Conservation (phyloP, 2,797 vertebrate genomes). For the Poeciliopsis gracilis region DNA sequence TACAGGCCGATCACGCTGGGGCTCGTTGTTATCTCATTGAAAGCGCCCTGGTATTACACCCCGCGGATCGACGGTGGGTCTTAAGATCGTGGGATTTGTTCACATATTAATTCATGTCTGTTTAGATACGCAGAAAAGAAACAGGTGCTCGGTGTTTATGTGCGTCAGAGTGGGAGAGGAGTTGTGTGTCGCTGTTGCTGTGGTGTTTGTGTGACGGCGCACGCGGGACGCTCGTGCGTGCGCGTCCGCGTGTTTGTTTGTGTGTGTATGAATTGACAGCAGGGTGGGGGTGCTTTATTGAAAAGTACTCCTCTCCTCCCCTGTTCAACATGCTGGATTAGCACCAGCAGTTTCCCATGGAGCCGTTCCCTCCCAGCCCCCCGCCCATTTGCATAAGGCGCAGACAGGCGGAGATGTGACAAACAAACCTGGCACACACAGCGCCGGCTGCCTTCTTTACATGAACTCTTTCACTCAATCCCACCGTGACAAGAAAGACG, state of each 20-base stretch:
- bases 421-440: constrained; percentile 85
- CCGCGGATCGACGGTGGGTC: constrained; percentile 65
- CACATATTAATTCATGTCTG: constrained; percentile 79
- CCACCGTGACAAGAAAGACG: constrained; percentile 43
- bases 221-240: constrained; percentile 45
- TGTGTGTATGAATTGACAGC: constrained; percentile 70
- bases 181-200: constrained; percentile 61
- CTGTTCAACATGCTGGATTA: constrained; percentile 86
- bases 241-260: constrained; percentile 26
- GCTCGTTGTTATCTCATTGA: constrained; percentile 74
- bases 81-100: constrained; percentile 83
- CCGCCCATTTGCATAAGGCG: constrained; percentile 82
- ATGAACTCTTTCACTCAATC: constrained; percentile 61
- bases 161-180: constrained; percentile 41
- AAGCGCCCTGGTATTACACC: constrained; percentile 72
- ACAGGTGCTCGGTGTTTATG: constrained; percentile 82
- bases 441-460: constrained; percentile 73
- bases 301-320: constrained; percentile 81
- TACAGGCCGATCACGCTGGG: constrained; percentile 67
- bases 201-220: constrained; percentile 58
- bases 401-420: constrained; percentile 84
- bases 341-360: constrained; percentile 86
- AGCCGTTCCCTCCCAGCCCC: constrained; percentile 67
- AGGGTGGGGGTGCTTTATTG: constrained; percentile 75
- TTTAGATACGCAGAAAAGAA: constrained; percentile 77